Base-by-base conservation (phyloP, 2,888 invertebrate species). In the Trichogramma dendrolimi region DNA sequence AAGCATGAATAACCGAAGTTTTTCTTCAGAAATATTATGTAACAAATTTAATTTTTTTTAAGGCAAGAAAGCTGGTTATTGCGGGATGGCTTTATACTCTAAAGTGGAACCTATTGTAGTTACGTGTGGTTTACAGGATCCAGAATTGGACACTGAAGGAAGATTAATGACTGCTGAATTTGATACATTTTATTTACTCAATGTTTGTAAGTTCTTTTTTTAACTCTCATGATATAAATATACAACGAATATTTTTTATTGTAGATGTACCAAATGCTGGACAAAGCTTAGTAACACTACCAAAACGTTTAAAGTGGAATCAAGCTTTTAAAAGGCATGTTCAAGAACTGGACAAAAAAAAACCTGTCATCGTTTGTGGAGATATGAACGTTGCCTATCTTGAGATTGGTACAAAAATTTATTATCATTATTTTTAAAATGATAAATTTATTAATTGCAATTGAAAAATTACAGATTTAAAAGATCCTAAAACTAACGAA, bases 341-440 rank as follows among this genome's bases (percentile, higher is more conserved):
- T 10, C 85, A 88, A 72, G 83, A 86, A 55, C 82, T 98, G 68
- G 93, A 98, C 80, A 82, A 84, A 65, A 87, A 88, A 70, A 99
- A 99, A 76, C 95, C 97, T 6, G 93, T 99, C 7, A 90, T 99
- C 61, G 85, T 97, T 71, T 92, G 92, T 75, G 99, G 99, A 0
- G 99, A 99, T 79, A 88, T 99, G 86, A 99, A 99, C 80, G 98
- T 99, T 6, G 91, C 98, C 27, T 98, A 99, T 79, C 81, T 86
- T 67, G 95, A 95, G 83, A 96, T 97, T 75, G 92, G 92, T 91
- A 68, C 52, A 6, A 43, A 43, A 57, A 47, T 39, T 40, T 42
- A 11, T n/a, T 51, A 42, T 43, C 49, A 47, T 61, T 53, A 43
- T 27, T 41, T 40, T 53, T 54, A 27, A 52, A 7, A 11, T 6